These are phyloP conservation scores for Drosophila anomelani DNA, from an alignment of 2,888 invertebrate genomes.

Conservation along the genomic window DNA sequence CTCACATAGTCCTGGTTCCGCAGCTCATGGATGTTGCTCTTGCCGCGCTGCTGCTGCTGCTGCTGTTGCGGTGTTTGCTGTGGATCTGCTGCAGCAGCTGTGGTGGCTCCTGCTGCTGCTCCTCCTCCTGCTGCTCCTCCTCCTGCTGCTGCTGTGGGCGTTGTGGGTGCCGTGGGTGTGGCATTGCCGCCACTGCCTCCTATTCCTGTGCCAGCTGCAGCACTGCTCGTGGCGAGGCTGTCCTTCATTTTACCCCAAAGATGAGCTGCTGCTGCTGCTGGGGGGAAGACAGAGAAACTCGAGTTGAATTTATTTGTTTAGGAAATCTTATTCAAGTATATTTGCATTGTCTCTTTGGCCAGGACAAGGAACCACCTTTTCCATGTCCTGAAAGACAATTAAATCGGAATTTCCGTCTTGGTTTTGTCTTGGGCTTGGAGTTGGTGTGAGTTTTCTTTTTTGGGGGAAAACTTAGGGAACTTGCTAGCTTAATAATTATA, in stretches of 20 bases:
- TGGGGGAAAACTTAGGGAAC: background rate
- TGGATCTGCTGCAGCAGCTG: slow-evolving; percentile 52
- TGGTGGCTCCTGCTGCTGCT: slow-evolving; percentile 23
- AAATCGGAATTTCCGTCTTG: slow-evolving; percentile 23
- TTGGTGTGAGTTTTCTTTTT: slow-evolving; percentile 8
- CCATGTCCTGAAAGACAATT: slow-evolving; percentile 35
- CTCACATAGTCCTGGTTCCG: slow-evolving; percentile 87
- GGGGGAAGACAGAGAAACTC: slow-evolving; percentile 13
- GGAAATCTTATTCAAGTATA: slow-evolving; percentile 14
- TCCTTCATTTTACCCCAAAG: slow-evolving; percentile 35
- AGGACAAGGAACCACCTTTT: slow-evolving; percentile 44
- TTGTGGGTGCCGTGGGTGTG: slow-evolving; percentile 38
- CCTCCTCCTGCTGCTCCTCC: slow-evolving; percentile 13
- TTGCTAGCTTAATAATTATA: background rate
- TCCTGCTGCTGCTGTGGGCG: slow-evolving; percentile 32
- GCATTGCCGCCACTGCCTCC: slow-evolving; percentile 11
- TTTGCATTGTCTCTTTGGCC: slow-evolving; percentile 71
- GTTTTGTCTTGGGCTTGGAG: background rate
- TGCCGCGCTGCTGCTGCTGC: slow-evolving; percentile 64
- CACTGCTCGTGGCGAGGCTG: slow-evolving; percentile 37
- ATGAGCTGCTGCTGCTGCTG: background rate
- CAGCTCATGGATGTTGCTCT: slow-evolving; percentile 83
- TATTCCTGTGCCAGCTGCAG: slow-evolving; percentile 17
- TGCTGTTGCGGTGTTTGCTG: slow-evolving; percentile 44
- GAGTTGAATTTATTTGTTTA: slow-evolving; percentile 59